Evolutionary conservation across 2,888 invertebrate genomes (phyloP).

Genomic region (Glyphotaelius pellucidus): DNA sequence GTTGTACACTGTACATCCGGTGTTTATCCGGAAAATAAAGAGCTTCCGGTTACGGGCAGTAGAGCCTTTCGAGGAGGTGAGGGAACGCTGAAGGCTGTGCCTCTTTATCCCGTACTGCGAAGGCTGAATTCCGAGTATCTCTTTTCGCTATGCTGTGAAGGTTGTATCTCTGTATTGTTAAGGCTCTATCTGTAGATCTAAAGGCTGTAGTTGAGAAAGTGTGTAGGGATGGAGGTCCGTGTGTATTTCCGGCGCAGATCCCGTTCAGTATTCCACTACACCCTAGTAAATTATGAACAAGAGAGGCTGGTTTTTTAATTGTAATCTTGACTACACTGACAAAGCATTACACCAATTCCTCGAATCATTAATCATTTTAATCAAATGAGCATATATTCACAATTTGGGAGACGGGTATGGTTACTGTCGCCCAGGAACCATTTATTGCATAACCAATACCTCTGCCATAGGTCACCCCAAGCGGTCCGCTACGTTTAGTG

Average conservation of each 20-base stretch:
- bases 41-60: slow-evolving; percentile 39
- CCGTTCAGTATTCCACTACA: slow-evolving; percentile 24
- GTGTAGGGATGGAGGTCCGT: slow-evolving; percentile 8
- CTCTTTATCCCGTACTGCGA: neutral
- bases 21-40: slow-evolving; percentile 47
- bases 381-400: no score
- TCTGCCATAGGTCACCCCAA: no score
- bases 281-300: slow-evolving; percentile 31
- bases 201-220: neutral
- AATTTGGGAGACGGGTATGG: no score
- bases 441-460: no score
- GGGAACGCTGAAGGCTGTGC: neutral
- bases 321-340: neutral
- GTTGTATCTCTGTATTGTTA: neutral
- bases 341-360: neutral
- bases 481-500: no score
- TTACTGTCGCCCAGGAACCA: no score
- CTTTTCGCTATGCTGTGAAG: no score
- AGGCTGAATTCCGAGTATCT: no score
- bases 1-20: neutral
- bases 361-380: neutral
- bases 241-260: slow-evolving; percentile 36
- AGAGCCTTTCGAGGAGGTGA: slow-evolving; percentile 5
- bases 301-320: neutral
- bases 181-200: neutral